A percentile compares a stretch with the other conserved stretches of the same genome.
These are phyloP conservation scores for Xiphias gladius DNA, from an alignment of 2,113 vertebrate species.

Conservation along the genomic window DNA sequence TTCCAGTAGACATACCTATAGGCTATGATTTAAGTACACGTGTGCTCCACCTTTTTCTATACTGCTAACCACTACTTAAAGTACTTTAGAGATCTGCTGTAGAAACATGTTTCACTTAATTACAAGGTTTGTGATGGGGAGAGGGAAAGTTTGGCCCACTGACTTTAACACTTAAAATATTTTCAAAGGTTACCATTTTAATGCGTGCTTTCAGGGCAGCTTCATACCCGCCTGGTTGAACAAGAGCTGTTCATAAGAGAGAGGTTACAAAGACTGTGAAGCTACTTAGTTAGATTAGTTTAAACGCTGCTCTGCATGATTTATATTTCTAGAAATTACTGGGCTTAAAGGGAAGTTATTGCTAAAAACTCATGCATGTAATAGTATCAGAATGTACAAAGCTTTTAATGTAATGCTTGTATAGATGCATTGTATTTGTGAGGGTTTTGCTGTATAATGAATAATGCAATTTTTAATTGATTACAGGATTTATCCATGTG, in stretches of 20 bases:
- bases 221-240: constrained; percentile 42
- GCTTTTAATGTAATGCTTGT: neutral
- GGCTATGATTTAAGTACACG: constrained; percentile 61
- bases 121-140: constrained; percentile 55
- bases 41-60: constrained; percentile 41
- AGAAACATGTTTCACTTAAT: constrained; percentile 76
- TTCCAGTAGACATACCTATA: constrained; percentile 56
- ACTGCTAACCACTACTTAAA: constrained; percentile 68
- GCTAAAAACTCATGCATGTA: neutral
- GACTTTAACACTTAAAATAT: constrained; percentile 43
- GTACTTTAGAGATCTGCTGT: constrained; percentile 63
- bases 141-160: constrained; percentile 69
- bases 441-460: neutral
- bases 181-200: constrained; percentile 53
- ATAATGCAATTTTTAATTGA: neutral
- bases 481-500: neutral
- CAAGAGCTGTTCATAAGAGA: neutral
- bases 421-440: neutral
- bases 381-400: neutral
- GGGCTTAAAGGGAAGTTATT: neutral
- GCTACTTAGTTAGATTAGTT: neutral
- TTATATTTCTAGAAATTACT: constrained; percentile 29
- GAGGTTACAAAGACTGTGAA: constrained; percentile 13
- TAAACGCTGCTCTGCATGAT: constrained; percentile 13
- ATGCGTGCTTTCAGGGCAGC: constrained; percentile 39